phyloP scores from a whole-genome alignment of 2,888 invertebrate genomes.

The Pyrochroa serraticornis region DNA sequence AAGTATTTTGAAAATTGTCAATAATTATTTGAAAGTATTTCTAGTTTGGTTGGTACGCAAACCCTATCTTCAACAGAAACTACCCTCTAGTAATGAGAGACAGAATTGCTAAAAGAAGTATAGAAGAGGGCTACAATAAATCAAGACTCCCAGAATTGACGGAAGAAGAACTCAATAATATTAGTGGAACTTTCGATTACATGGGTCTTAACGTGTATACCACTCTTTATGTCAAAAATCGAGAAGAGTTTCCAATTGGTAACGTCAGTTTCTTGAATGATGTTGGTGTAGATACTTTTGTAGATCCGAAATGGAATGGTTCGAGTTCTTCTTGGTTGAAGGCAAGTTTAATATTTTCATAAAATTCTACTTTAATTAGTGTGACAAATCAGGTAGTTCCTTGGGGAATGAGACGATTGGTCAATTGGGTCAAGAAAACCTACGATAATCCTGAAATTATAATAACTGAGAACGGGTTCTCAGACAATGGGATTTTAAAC shows the following conservation, averaged over 20 bases:
- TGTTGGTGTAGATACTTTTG: conserved; percentile 24
- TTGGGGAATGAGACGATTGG: conserved; percentile 63
- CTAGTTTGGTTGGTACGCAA: conserved; percentile 61
- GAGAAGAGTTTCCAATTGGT: conserved; percentile 8
- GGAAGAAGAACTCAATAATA: conserved; percentile 55
- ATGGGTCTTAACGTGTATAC: conserved; percentile 36
- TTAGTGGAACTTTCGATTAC: conserved; percentile 60
- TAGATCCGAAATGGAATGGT: conserved; percentile 33
- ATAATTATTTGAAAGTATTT: conserved; percentile 5
- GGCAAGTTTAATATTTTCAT: no score
- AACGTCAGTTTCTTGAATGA: conserved; percentile 30
- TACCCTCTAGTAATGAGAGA: conserved; percentile 64
- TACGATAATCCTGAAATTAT: conserved; percentile 60
- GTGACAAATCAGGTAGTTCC: conserved; percentile 57
- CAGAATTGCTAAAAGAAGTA: conserved; percentile 62
- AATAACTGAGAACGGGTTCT: conserved; percentile 64
- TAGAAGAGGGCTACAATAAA: conserved; percentile 61
- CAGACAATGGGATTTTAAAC: conserved; percentile 46
- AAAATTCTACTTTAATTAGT: no score
- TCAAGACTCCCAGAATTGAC: conserved; percentile 66
- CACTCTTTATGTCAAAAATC: conserved; percentile 29
- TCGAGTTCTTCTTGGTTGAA: conserved; percentile 26
- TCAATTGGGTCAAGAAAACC: conserved; percentile 54
- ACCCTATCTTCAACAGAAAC: conserved; percentile 64
- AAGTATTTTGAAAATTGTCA: conserved; percentile 37